These are phyloP conservation scores for Palythoa grandiflora DNA, from an alignment of 92 coral and sea anemone genomes.

Conservation along the genomic window DNA sequence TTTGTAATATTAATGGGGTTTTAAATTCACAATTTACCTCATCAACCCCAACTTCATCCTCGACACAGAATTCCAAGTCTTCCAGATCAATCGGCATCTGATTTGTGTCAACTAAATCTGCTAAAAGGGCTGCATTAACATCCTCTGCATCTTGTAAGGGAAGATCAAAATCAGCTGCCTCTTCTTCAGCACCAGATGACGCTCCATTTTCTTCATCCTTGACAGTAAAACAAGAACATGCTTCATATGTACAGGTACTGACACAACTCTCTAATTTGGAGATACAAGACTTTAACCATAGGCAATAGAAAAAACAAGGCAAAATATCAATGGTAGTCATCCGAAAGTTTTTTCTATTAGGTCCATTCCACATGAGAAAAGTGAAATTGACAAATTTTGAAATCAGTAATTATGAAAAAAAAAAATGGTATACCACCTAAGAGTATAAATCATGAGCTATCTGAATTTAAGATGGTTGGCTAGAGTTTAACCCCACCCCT, in stretches of 20 bases:
- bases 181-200: slow-evolving; percentile 47
- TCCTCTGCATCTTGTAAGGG: slow-evolving; percentile 39
- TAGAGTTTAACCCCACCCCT: slow-evolving; percentile 9
- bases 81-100: slow-evolving; percentile 11
- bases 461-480: slow-evolving; percentile 7
- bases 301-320: no score
- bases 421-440: neutral
- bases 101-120: slow-evolving; percentile 67
- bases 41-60: slow-evolving; percentile 27
- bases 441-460: slow-evolving; percentile 4
- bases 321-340: no score
- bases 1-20: no score
- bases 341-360: no score
- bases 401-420: neutral
- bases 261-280: no score
- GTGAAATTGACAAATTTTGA: slow-evolving; percentile 12
- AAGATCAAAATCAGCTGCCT: slow-evolving; percentile 23
- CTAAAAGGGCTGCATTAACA: slow-evolving; percentile 37
- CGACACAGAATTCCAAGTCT: slow-evolving; percentile 21
- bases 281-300: no score
- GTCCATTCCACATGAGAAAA: slow-evolving; percentile 20
- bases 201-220: slow-evolving; percentile 45
- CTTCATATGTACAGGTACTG: no score
- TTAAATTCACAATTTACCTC: neutral
- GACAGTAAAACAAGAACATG: neutral